Conservation (phyloP, 2,113 vertebrate genomes). For the Callaeas wilsoni region DNA sequence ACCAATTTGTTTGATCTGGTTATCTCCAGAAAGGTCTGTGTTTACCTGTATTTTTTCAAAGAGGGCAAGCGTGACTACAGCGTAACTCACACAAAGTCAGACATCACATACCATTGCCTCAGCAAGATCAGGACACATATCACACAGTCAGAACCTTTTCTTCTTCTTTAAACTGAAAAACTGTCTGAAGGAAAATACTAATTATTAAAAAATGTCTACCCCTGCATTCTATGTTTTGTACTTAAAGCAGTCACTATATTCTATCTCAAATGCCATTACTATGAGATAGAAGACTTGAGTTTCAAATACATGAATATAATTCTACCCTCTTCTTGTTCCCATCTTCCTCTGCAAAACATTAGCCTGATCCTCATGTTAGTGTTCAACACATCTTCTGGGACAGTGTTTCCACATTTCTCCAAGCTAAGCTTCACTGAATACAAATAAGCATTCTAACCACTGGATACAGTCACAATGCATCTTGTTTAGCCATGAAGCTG, state of each 20-base stretch:
- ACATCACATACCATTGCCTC: neutral
- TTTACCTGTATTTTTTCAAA: neutral
- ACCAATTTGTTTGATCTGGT: neutral
- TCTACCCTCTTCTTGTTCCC: neutral
- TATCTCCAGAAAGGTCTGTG: neutral
- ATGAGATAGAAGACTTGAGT: neutral
- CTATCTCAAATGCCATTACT: neutral
- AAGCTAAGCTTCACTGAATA: neutral
- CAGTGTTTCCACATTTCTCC: neutral
- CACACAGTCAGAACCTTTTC: neutral
- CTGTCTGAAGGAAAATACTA: neutral
- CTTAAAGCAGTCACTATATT: neutral
- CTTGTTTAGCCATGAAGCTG: neutral
- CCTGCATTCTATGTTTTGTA: neutral
- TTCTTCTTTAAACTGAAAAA: neutral
- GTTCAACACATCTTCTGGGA: neutral
- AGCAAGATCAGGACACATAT: neutral
- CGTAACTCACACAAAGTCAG: neutral
- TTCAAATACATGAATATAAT: neutral
- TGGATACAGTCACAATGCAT: neutral
- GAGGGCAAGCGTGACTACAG: neutral
- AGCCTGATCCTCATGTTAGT: neutral
- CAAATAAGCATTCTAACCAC: neutral
- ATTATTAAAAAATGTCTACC: neutral
- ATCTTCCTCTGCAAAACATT: neutral